Conservation (phyloP, 2,113 vertebrate genomes). For the Leptodactylus fuscus region DNA sequence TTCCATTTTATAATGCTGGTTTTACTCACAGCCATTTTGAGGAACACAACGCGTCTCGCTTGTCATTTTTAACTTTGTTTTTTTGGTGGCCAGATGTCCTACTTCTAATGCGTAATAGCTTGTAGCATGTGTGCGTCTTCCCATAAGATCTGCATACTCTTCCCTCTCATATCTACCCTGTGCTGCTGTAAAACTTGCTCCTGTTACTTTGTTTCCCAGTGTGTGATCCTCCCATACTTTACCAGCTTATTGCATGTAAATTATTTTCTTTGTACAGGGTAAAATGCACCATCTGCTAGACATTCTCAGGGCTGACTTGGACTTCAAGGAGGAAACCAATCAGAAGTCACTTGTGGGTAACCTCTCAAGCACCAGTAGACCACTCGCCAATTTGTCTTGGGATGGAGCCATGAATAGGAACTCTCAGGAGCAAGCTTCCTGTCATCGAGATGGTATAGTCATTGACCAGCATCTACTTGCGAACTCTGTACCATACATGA, state of each 20-base stretch:
- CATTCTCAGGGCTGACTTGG: slow-evolving; percentile 69
- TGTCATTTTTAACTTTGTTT: too few species aligned
- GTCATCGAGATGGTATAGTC: not conserved
- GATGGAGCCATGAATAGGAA: not conserved
- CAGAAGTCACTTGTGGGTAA: not conserved
- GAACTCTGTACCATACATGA: not conserved
- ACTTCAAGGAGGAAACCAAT: slow-evolving; percentile 54
- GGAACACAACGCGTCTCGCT: too few species aligned
- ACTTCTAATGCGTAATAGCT: too few species aligned
- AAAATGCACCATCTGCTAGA: slow-evolving; percentile 76
- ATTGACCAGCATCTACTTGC: not conserved
- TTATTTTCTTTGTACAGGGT: slow-evolving; percentile 62
- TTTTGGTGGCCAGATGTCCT: too few species aligned
- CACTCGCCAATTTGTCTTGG: not conserved
- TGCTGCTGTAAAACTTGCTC: not conserved
- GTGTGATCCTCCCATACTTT: not conserved
- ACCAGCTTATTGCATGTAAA: not conserved
- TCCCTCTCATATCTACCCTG: not conserved
- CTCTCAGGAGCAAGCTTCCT: not conserved
- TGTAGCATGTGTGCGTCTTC: too few species aligned
- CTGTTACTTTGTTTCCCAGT: not conserved
- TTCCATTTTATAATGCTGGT: too few species aligned
- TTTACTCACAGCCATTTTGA: too few species aligned
- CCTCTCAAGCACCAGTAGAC: not conserved
- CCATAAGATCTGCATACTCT: too few species aligned